These are phyloP conservation scores for Goniozus legneri DNA, from an alignment of 1,140 invertebrate genomes.

Conservation along the genomic window DNA sequence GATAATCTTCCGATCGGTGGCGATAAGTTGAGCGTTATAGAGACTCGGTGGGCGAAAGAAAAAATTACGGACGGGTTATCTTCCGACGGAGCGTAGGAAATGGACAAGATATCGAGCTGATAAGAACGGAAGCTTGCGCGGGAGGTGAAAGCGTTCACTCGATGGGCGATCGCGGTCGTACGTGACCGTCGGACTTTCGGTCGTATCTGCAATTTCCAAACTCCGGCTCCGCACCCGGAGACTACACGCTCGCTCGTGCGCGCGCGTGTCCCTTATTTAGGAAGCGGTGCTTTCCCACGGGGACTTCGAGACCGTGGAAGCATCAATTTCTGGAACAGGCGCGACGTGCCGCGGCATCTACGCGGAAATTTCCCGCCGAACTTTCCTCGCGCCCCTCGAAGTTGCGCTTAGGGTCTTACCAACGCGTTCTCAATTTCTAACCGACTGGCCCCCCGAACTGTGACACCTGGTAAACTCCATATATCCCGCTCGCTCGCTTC, in stretches of 20 bases:
- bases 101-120: too few species aligned
- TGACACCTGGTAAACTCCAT: neutral
- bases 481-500: neutral
- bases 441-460: neutral
- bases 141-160: slow-evolving; percentile 19
- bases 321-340: slow-evolving; percentile 45
- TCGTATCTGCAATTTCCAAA: slow-evolving; percentile 27
- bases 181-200: too few species aligned
- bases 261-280: slow-evolving; percentile 34
- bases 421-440: slow-evolving; percentile 28
- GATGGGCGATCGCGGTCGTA: slow-evolving; percentile 21
- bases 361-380: slow-evolving; percentile 34
- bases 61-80: too few species aligned
- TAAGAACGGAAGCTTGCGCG: too few species aligned
- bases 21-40: too few species aligned
- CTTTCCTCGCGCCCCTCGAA: slow-evolving; percentile 21
- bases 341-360: slow-evolving; percentile 32
- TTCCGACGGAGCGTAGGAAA: too few species aligned
- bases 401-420: slow-evolving; percentile 31
- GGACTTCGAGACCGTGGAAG: slow-evolving; percentile 19
- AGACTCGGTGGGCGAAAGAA: too few species aligned
- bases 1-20: too few species aligned
- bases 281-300: slow-evolving; percentile 19
- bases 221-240: too few species aligned
- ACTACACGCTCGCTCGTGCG: too few species aligned